A percentile compares a stretch with the other conserved stretches of the same genome.
Conservation (phyloP, 2,113 vertebrate genomes). For the Larimichthys crocea region DNA sequence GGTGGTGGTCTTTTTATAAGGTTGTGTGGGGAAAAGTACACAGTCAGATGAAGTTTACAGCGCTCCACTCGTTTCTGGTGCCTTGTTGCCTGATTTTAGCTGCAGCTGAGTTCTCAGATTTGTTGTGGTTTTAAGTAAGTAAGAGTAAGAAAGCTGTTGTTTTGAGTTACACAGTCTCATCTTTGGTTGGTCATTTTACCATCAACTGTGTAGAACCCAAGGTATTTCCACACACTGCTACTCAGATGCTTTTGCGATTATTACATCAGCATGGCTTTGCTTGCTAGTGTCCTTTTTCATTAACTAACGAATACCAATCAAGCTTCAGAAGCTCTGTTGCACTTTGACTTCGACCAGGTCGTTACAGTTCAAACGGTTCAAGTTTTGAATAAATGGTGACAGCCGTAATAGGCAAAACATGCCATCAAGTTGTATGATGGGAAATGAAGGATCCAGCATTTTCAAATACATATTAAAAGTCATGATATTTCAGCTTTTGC, state of each 20-base stretch:
- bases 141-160: not conserved
- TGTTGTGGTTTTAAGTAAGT: too few species aligned
- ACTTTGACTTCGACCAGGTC: too few species aligned
- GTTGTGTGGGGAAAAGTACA: not conserved
- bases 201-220: not conserved
- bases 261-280: not conserved
- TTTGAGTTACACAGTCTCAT: not conserved
- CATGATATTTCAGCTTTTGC: not conserved
- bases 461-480: not conserved
- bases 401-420: too few species aligned
- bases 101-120: not conserved
- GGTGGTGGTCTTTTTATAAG: not conserved
- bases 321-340: too few species aligned
- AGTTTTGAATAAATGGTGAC: not conserved
- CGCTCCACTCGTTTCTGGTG: too few species aligned
- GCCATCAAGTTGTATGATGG: too few species aligned
- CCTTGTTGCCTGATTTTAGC: not conserved
- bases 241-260: not conserved
- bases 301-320: too few species aligned
- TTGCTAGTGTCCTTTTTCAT: not conserved
- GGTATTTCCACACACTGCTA: not conserved
- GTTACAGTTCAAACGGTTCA: not conserved
- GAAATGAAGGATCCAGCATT: too few species aligned
- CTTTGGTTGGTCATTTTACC: not conserved
- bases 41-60: not conserved